Percentiles rank a stretch among this genome's conserved stretches.
Evolutionary conservation across 2,797 vertebrate species (phyloP).

Genomic region (Ataeniobius toweri): DNA sequence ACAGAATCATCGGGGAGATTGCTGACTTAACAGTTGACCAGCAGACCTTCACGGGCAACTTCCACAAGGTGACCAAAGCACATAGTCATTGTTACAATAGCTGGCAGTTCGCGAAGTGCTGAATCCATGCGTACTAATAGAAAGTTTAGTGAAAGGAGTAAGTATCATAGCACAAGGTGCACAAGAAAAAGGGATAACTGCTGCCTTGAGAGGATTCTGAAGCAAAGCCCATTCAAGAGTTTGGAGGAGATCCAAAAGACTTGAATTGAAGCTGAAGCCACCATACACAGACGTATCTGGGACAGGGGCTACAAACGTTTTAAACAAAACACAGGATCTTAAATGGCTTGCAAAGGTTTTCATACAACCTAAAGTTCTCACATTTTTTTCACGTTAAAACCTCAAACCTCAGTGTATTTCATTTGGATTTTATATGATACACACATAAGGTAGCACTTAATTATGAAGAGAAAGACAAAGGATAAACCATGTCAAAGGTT

Average conservation of each 20-base stretch:
- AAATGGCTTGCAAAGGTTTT: neutral
- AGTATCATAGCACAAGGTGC: neutral
- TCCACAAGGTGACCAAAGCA: neutral
- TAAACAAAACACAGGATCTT: neutral
- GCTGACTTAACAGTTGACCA: neutral
- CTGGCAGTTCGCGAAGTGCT: neutral
- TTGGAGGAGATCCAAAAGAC: neutral
- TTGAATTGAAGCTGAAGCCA: neutral
- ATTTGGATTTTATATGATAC: neutral
- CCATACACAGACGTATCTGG: neutral
- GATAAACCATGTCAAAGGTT: neutral
- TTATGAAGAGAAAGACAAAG: neutral
- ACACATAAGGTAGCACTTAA: neutral
- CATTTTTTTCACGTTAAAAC: neutral
- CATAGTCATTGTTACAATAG: neutral
- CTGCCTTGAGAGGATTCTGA: neutral
- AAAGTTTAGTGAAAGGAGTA: neutral
- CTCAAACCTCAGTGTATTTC: neutral
- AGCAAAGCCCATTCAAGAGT: neutral
- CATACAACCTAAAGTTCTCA: neutral
- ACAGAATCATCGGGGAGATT: neutral
- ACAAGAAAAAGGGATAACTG: too few relatives aligned
- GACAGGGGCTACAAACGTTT: neutral
- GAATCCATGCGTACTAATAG: neutral
- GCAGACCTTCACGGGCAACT: neutral